These are phyloP conservation scores for Acutogordius australiensis DNA, from an alignment of 2,888 invertebrate species.

Conservation along the genomic window DNA sequence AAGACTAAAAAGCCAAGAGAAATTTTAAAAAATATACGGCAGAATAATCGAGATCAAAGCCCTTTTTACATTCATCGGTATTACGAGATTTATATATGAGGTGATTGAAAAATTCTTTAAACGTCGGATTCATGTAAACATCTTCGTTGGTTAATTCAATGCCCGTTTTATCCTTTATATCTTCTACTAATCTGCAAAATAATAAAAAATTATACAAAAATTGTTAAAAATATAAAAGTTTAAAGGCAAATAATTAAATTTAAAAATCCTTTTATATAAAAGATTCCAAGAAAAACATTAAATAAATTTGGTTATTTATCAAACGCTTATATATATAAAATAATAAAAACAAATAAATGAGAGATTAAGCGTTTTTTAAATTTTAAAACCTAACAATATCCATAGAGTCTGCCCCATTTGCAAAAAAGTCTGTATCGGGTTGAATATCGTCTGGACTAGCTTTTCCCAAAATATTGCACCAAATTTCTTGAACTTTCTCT, in stretches of 20 bases:
- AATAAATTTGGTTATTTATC: no score
- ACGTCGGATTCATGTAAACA: constrained; percentile 64
- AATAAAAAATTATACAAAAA: not conserved
- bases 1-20: no score
- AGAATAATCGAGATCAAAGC: constrained; percentile 33
- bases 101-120: constrained; percentile 42
- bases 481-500: constrained; percentile 38
- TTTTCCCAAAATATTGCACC: constrained; percentile 54
- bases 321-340: no score
- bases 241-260: no score
- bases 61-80: constrained; percentile 16
- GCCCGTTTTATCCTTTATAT: constrained; percentile 48
- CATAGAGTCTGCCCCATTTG: constrained; percentile 83
- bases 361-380: no score
- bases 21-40: no score
- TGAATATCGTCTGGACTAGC: constrained; percentile 17
- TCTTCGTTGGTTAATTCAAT: constrained; percentile 54
- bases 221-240: no score
- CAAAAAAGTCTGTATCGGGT: constrained; percentile 74
- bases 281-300: no score
- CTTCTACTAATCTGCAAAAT: constrained; percentile 45
- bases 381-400: constrained; percentile 50
- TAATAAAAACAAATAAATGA: no score
- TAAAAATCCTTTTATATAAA: no score
- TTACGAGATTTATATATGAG: constrained; percentile 31